Conservation (phyloP, 2,888 invertebrate species). For the Arctia plantaginis region DNA sequence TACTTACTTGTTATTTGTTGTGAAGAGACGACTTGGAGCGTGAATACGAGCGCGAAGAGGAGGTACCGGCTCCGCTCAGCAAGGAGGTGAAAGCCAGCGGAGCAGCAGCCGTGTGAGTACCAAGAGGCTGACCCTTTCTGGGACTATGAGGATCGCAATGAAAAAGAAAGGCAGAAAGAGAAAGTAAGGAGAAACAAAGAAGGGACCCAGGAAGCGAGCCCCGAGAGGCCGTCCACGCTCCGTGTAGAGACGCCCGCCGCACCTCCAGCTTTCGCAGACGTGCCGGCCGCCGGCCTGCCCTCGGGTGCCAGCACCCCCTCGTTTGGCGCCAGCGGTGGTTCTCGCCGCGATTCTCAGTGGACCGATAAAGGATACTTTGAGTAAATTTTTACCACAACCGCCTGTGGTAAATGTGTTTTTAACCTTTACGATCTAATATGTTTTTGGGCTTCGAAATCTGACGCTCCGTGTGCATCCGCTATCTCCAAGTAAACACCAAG, state of each 20-base stretch:
- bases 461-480: not conserved
- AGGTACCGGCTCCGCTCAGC: not conserved
- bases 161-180: not conserved
- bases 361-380: conserved; percentile 91
- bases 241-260: conserved; percentile 21
- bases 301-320: conserved; percentile 22
- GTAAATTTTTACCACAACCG: conserved; percentile 92
- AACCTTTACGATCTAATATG: not conserved
- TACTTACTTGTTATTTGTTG: conserved; percentile 28
- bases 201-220: not conserved
- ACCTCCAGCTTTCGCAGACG: conserved; percentile 32
- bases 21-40: conserved; percentile 11
- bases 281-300: conserved; percentile 18
- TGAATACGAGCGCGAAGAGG: not conserved
- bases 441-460: not conserved
- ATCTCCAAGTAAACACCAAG: not conserved
- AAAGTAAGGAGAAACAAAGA: not conserved
- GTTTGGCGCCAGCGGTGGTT: conserved; percentile 46
- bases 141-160: too few species aligned
- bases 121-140: too few species aligned
- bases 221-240: not conserved
- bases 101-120: too few species aligned
- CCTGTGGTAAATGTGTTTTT: conserved; percentile 87
- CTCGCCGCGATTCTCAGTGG: conserved; percentile 75
- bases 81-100: not conserved